These are phyloP conservation scores for Trichogramma evanescens DNA, from an alignment of 2,888 invertebrate genomes.

Conservation along the genomic window DNA sequence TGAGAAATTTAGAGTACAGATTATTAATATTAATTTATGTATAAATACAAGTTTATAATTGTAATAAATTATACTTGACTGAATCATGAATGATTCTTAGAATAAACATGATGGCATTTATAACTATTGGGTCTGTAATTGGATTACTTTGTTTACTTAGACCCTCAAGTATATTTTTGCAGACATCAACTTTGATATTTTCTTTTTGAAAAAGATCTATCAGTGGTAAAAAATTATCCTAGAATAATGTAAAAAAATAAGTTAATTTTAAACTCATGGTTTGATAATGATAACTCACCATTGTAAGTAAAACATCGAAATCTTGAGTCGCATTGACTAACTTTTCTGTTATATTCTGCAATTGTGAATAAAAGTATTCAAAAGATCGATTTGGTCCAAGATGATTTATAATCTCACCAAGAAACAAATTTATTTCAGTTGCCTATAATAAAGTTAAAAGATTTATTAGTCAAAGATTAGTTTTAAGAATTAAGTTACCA, in stretches of 20 bases:
- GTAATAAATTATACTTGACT: constrained; percentile 63
- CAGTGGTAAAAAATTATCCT: constrained; percentile 86
- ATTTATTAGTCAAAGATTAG: background rate
- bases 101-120: constrained; percentile 80
- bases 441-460: constrained; percentile 52
- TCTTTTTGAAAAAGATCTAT: constrained; percentile 86
- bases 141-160: constrained; percentile 53
- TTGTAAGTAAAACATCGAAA: constrained; percentile 71
- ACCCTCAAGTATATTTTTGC: constrained; percentile 71
- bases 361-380: constrained; percentile 71
- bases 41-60: constrained; percentile 4
- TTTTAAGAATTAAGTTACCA: background rate
- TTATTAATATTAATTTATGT: constrained; percentile 8
- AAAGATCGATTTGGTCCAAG: constrained; percentile 66
- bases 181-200: constrained; percentile 72
- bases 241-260: constrained; percentile 1
- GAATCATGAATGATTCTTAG: constrained; percentile 88
- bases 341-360: constrained; percentile 70
- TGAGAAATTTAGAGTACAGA: constrained; percentile 4
- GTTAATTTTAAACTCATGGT: background rate
- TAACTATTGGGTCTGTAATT: constrained; percentile 74
- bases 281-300: constrained; percentile 54
- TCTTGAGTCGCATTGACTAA: constrained; percentile 70
- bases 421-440: constrained; percentile 74
- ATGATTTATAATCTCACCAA: constrained; percentile 81